Evolutionary conservation across 2,113 vertebrate genomes (phyloP).

Genomic region (Paradoxurus hermaphroditus): DNA sequence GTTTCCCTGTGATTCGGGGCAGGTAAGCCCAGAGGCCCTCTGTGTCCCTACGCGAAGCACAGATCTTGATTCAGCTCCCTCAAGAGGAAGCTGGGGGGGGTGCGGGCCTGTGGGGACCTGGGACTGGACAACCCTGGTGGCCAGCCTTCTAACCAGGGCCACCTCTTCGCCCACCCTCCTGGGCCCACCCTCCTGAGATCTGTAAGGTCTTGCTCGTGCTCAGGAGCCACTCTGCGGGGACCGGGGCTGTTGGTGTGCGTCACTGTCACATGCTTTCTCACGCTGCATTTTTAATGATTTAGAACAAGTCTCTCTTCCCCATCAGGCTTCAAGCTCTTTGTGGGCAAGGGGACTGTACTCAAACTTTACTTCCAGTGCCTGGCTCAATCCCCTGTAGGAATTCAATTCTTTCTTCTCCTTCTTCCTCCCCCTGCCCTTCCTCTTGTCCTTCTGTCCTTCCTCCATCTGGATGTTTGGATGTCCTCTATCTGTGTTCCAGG

Average conservation of each 20-base stretch:
- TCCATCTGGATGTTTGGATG: accelerated
- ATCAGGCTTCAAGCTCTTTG: not conserved
- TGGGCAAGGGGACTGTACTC: not conserved
- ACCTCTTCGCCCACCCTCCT: not conserved
- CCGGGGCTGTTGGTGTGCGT: not conserved
- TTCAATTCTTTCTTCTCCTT: not conserved
- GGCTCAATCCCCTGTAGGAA: not conserved
- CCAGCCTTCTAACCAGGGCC: not conserved
- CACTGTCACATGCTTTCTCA: no score
- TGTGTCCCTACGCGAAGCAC: not conserved
- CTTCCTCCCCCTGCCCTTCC: not conserved
- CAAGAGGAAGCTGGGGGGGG: not conserved
- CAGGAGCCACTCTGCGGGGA: not conserved
- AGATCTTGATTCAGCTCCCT: not conserved
- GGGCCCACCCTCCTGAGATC: no score
- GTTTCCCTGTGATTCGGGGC: not conserved
- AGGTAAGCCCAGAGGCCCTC: not conserved
- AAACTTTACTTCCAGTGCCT: not conserved
- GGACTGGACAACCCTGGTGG: not conserved
- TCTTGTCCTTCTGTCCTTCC: not conserved
- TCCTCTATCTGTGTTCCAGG: accelerated
- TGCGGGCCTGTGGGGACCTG: not conserved
- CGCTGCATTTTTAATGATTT: not conserved
- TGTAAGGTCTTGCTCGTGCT: not conserved
- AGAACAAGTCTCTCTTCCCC: not conserved